Percentiles rank a stretch among this genome's conserved stretches.
Conservation (phyloP, 1,140 invertebrate species). For the Brachionus calyciflorus region DNA sequence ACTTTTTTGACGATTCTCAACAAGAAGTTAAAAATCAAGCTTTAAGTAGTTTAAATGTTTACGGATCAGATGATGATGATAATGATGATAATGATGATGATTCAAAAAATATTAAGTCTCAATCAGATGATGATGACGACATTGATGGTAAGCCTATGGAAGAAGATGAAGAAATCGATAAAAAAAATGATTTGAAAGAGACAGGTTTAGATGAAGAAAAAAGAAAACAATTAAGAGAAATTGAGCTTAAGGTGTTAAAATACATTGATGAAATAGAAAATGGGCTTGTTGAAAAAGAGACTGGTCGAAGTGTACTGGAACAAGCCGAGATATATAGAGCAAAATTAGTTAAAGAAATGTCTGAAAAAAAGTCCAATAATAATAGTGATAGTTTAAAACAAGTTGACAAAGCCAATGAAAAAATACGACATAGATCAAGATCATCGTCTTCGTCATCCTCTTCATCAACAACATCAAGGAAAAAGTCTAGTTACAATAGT, state of each 20-base stretch:
- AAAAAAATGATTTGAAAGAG: neutral
- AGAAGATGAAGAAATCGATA: neutral
- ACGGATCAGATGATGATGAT: conserved; percentile 8
- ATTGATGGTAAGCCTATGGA: conserved; percentile 30
- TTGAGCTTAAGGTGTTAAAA: conserved; percentile 2
- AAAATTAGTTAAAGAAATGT: conserved; percentile 1
- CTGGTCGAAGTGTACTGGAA: neutral
- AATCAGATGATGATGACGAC: neutral
- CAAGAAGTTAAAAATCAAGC: neutral
- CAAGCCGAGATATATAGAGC: neutral
- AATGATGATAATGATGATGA: neutral
- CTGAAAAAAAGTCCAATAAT: neutral
- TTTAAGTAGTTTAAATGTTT: neutral
- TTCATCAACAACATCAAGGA: neutral
- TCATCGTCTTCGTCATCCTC: conserved; percentile 8
- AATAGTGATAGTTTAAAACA: neutral
- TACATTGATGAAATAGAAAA: conserved; percentile 28
- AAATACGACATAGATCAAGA: conserved; percentile 1
- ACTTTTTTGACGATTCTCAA: conserved; percentile 41
- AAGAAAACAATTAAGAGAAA: conserved; percentile 16
- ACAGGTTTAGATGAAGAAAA: conserved; percentile 44
- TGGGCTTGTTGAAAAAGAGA: neutral
- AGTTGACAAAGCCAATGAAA: neutral
- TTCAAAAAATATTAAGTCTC: neutral
- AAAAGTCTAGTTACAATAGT: neutral